Conservation (phyloP, 2,113 vertebrate species). For the Prochilodus magdalenae region DNA sequence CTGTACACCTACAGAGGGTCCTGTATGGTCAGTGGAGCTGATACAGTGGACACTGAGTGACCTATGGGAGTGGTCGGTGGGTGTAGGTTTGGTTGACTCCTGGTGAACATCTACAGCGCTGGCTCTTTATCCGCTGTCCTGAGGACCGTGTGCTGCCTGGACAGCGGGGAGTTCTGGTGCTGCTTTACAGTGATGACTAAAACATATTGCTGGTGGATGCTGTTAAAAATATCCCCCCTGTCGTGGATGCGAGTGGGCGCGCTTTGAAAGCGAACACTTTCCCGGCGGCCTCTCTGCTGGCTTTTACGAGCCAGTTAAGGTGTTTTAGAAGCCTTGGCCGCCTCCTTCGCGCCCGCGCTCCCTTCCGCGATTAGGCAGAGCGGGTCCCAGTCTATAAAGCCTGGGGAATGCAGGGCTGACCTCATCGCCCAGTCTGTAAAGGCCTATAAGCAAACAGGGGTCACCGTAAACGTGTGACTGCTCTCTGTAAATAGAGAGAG, state of each 20-base stretch:
- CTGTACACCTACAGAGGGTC: too few relatives aligned
- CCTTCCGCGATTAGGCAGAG: conserved; percentile 43
- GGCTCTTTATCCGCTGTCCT: not conserved
- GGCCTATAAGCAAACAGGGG: conserved; percentile 43
- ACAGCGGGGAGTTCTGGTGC: conserved; percentile 12
- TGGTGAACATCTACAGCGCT: not conserved
- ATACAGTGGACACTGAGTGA: too few relatives aligned
- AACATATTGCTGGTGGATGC: conserved; percentile 40
- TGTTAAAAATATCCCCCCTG: conserved; percentile 47
- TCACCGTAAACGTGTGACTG: conserved; percentile 21
- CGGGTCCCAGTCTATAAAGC: conserved; percentile 23
- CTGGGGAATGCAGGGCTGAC: conserved; percentile 23
- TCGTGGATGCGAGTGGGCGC: conserved; percentile 16
- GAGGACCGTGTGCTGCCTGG: conserved; percentile 13
- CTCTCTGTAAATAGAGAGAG: conserved; percentile 35
- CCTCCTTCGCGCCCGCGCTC: conserved; percentile 37
- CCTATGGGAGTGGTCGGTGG: not conserved
- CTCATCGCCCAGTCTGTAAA: conserved; percentile 54
- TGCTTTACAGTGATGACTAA: conserved; percentile 46
- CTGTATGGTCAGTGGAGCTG: too few relatives aligned
- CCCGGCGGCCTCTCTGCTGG: conserved; percentile 34
- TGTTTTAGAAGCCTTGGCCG: conserved; percentile 44
- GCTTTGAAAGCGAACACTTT: conserved; percentile 48
- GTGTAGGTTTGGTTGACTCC: not conserved
- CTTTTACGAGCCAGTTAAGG: conserved; percentile 51